Base-by-base conservation (phyloP, 2,797 vertebrate species). In the Neosilurus hyrtlii region DNA sequence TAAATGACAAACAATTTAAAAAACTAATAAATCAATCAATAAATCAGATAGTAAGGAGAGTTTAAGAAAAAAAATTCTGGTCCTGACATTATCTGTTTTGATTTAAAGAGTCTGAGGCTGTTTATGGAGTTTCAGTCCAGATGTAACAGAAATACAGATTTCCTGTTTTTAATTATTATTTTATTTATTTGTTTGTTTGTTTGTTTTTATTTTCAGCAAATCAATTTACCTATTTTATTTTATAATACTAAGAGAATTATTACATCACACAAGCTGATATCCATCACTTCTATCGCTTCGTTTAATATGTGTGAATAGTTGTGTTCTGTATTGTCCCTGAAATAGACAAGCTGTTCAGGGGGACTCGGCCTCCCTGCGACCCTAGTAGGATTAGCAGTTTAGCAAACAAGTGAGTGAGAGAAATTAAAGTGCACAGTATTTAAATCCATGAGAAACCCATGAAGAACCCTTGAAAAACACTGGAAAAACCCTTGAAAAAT, bases 201-300 rank as follows among this genome's bases (percentile, higher is more conserved):
- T 63, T 24, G 11, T 63, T 1, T 63, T 63, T 24, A 63, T 63
- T 26, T 24, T 65, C 2, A 63, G 5, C 24, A 10, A 10, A 62
- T 62, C 22, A 62, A 62, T 59, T 59, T 9, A 59, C 4, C 18
- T 1, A 59, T 59, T 59, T 59, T 62, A 14, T 26, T 14, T 14
- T 11, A 63, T 26, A 20, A 22, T 59, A 59, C 20, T 59, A 59
- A 59, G 22, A 9, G n/a, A 10, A 61, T 4, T 10, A 61, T 63
- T 12, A 24, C 10, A 14, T 12, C 24, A 11, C n/a, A 63, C 24
- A 61, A 61, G 2, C n/a, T 22, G n/a, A 61, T 22, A 10, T 12
- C 9, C 22, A n/a, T 61, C 2, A 9, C 59, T 61, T 61, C 22
- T n/a, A 90, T n/a, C n/a, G n/a, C n/a, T n/a, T n/a, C n/a, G n/a